phyloP scores from a whole-genome alignment of 2,797 vertebrate species.

The Halcyon smyrnensis region DNA sequence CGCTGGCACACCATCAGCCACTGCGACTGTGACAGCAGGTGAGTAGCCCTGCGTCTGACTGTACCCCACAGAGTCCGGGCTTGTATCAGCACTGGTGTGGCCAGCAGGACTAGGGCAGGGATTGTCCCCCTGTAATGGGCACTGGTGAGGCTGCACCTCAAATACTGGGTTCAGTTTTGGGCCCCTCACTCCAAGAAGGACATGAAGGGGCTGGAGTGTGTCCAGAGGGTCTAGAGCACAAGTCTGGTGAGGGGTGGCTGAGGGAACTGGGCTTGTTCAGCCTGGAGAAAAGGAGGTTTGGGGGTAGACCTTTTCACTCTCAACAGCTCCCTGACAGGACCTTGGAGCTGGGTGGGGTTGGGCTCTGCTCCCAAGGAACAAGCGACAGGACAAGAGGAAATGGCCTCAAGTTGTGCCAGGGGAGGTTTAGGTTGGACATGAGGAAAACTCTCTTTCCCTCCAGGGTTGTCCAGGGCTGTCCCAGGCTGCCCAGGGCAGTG shows the following conservation, averaged over 20 bases:
- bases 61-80: neutral
- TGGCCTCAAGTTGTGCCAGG: neutral
- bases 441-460: neutral
- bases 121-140: neutral
- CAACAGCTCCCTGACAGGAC: neutral
- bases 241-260: neutral
- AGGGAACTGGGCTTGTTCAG: neutral
- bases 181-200: neutral
- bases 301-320: neutral
- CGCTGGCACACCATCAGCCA: slow-evolving; percentile 91
- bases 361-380: neutral
- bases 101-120: neutral
- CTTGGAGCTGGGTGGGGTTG: neutral
- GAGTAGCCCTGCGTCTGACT: fast-evolving
- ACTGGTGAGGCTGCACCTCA: neutral
- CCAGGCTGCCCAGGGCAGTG: neutral
- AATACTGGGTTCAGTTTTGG: neutral
- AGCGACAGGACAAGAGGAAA: neutral
- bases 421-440: neutral
- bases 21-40: slow-evolving; percentile 91
- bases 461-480: neutral
- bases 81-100: neutral
- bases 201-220: neutral
- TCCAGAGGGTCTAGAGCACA: neutral
- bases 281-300: neutral